Evolutionary conservation across 2,888 invertebrate species (phyloP).

Genomic region (Apocheima hispidaria): DNA sequence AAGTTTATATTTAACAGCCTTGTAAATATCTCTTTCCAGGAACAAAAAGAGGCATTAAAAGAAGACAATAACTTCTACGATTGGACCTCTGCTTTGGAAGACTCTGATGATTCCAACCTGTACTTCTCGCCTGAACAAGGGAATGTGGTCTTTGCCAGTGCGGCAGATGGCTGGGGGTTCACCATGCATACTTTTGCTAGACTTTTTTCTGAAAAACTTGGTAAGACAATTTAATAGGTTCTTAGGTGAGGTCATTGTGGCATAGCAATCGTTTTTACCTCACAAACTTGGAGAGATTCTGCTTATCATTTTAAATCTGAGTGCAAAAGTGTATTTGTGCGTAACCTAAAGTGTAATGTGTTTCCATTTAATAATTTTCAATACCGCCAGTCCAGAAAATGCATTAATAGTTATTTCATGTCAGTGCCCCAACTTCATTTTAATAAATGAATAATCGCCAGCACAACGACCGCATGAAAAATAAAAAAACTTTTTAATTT

Average conservation of each 20-base stretch:
- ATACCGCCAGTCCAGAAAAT: no score
- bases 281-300: no score
- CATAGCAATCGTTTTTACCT: not conserved
- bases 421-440: no score
- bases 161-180: conserved; percentile 96
- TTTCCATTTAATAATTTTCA: no score
- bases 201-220: conserved; percentile 90
- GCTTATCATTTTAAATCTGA: no score
- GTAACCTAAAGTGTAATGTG: no score
- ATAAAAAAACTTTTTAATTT: no score
- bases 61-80: conserved; percentile 85
- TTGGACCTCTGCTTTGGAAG: conserved; percentile 93
- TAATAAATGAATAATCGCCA: no score
- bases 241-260: not conserved
- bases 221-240: conserved; percentile 57
- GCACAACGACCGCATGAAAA: no score
- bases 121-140: conserved; percentile 97
- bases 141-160: conserved; percentile 98
- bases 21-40: conserved; percentile 48
- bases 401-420: no score
- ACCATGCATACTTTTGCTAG: conserved; percentile 93
- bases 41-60: conserved; percentile 57
- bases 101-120: conserved; percentile 93
- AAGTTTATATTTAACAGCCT: not conserved
- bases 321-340: no score